A percentile compares a stretch with the other conserved stretches of the same genome.
Conservation (phyloP, 2,797 vertebrate genomes). For the Okamejei kenojei region DNA sequence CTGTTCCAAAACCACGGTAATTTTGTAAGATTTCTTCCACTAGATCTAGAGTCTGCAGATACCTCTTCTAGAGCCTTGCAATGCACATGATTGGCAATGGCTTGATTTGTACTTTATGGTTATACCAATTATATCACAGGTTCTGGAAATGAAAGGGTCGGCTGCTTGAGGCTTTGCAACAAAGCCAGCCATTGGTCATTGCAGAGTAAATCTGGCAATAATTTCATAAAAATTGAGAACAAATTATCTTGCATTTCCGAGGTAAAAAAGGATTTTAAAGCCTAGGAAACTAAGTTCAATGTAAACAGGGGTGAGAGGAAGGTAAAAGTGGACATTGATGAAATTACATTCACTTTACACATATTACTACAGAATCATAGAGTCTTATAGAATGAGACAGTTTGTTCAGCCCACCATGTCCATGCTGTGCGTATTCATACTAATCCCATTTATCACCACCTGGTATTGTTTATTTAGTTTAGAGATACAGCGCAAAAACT, state of each 20-base stretch:
- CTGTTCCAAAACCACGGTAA: too few relatives aligned
- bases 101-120: too few relatives aligned
- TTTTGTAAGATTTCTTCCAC: background rate
- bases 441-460: too few relatives aligned
- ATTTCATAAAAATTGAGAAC: background rate
- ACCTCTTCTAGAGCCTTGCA: background rate
- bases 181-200: background rate
- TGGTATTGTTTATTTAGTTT: too few relatives aligned
- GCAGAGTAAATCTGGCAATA: background rate
- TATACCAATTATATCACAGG: too few relatives aligned
- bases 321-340: background rate
- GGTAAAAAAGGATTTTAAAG: background rate
- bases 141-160: background rate
- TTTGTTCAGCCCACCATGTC: too few relatives aligned
- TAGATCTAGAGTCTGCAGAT: background rate
- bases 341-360: background rate
- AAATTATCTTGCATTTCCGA: background rate
- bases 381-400: too few relatives aligned
- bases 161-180: background rate
- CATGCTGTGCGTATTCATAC: too few relatives aligned
- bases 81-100: too few relatives aligned
- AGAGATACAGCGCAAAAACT: too few relatives aligned
- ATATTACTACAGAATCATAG: too few relatives aligned
- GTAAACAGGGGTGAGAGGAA: background rate
- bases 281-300: background rate